These are phyloP conservation scores for Hypselothyrea guttata DNA, from an alignment of 2,888 invertebrate species.

Conservation along the genomic window DNA sequence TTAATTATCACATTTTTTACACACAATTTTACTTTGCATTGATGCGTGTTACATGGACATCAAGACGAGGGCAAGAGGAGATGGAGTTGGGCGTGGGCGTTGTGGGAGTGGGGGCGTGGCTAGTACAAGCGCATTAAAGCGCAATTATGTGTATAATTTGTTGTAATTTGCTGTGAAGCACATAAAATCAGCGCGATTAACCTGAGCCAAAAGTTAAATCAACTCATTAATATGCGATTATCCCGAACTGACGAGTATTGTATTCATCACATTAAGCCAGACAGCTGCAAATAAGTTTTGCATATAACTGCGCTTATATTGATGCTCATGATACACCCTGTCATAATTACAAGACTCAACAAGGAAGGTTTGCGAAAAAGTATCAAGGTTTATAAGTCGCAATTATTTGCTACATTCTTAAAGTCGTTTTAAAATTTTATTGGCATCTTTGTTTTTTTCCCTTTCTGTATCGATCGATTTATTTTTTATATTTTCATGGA, in stretches of 20 bases:
- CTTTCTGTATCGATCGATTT: too few relatives aligned
- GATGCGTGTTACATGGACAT: slow-evolving; percentile 48
- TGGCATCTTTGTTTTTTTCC: too few relatives aligned
- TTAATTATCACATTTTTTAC: slow-evolving; percentile 77
- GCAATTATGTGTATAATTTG: slow-evolving; percentile 73
- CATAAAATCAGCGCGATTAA: slow-evolving; percentile 58
- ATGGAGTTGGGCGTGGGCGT: slow-evolving; percentile 9
- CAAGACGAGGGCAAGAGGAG: too few relatives aligned
- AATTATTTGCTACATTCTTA: too few relatives aligned
- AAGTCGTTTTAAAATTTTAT: too few relatives aligned
- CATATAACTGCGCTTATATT: too few relatives aligned
- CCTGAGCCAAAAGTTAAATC: slow-evolving; percentile 59
- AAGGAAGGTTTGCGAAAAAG: too few relatives aligned
- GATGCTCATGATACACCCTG: not conserved
- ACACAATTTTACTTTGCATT: slow-evolving; percentile 75
- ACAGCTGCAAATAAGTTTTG: not conserved
- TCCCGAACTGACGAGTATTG: slow-evolving; percentile 15
- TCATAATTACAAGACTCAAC: not conserved
- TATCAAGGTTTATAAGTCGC: too few relatives aligned
- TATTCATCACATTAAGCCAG: slow-evolving; percentile 17
- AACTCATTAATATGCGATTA: slow-evolving; percentile 67
- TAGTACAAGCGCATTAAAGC: slow-evolving; percentile 58
- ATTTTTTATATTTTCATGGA: too few relatives aligned
- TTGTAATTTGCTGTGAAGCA: slow-evolving; percentile 69
- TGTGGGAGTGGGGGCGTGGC: slow-evolving; percentile 34